A percentile compares a stretch with the other conserved stretches of the same genome.
Evolutionary conservation across 2,797 vertebrate species (phyloP).

Genomic region (Acomys russatus): DNA sequence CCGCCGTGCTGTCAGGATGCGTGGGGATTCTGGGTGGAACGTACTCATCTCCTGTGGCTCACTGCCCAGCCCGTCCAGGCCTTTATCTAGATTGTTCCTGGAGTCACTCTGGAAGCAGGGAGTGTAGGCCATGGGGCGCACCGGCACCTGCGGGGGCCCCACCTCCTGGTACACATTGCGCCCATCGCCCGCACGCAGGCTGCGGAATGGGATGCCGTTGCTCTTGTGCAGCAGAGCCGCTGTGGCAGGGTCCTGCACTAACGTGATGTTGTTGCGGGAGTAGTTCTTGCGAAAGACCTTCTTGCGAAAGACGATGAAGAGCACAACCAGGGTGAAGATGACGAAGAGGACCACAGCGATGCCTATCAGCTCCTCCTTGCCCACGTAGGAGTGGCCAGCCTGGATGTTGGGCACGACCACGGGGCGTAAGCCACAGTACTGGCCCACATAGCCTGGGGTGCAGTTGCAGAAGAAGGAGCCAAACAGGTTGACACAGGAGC

Average conservation of each 20-base stretch:
- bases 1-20: conserved; percentile 93
- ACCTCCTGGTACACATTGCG: conserved; percentile 95
- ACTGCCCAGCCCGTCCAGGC: conserved; percentile 91
- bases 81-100: conserved; percentile 94
- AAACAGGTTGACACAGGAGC: conserved; percentile 95
- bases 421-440: conserved; percentile 94
- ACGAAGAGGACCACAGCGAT: conserved; percentile 96
- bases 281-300: conserved; percentile 98
- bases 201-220: conserved; percentile 95
- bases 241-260: conserved; percentile 97
- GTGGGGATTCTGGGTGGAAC: conserved; percentile 96
- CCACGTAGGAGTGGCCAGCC: conserved; percentile 95
- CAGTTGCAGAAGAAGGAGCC: conserved; percentile 99
- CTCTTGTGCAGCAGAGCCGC: conserved; percentile 97
- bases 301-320: conserved; percentile 96
- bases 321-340: conserved; percentile 93
- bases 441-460: conserved; percentile 95
- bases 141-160: conserved; percentile 96
- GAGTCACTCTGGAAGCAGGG: conserved; percentile 97
- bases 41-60: conserved; percentile 99
- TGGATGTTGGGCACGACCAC: conserved; percentile 98
- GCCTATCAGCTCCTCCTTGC: conserved; percentile 98
- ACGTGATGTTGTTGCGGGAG: conserved; percentile 96
- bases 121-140: conserved; percentile 97
- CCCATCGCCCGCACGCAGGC: conserved; percentile 92